Conservation (phyloP, 2,797 vertebrate species). For the Bovichtus variegatus region DNA sequence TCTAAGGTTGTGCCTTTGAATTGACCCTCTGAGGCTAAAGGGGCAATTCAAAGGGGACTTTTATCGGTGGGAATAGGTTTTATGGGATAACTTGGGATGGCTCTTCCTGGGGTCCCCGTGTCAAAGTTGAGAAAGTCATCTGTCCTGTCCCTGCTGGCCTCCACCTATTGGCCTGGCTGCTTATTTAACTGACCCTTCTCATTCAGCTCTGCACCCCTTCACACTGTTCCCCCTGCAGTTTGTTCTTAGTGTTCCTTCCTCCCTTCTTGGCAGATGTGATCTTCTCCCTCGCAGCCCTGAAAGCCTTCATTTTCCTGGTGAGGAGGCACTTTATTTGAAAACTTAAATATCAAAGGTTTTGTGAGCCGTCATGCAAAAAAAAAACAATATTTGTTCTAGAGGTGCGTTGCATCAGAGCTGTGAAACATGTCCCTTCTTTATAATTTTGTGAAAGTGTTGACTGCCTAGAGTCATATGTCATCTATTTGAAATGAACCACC, state of each 20-base stretch:
- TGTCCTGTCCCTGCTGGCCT: conserved; percentile 9
- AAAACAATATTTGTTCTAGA: background rate
- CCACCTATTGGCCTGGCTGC: conserved; percentile 31
- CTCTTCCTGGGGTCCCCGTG: background rate
- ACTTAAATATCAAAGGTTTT: conserved; percentile 34
- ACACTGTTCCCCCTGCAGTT: conserved; percentile 42
- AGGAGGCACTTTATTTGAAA: conserved; percentile 58
- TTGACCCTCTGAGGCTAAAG: no score
- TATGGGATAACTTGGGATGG: background rate
- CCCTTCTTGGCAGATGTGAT: conserved; percentile 53
- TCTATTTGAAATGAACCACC: conserved; percentile 45
- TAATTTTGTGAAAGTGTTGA: background rate
- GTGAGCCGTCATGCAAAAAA: background rate
- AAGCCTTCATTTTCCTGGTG: conserved; percentile 54
- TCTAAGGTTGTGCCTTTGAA: no score
- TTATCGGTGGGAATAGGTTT: background rate
- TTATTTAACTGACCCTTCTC: conserved; percentile 43
- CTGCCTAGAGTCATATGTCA: conserved; percentile 18
- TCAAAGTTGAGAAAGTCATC: conserved; percentile 27
- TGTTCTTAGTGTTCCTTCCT: conserved; percentile 26
- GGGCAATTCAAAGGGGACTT: background rate
- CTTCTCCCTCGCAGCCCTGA: conserved; percentile 52
- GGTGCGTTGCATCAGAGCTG: conserved; percentile 8
- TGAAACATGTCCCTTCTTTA: conserved; percentile 11
- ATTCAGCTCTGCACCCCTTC: conserved; percentile 30